A percentile compares a stretch with the other conserved stretches of the same genome.
Evolutionary conservation across 2,888 invertebrate genomes (phyloP).

Genomic region (Tenthredo scrophulariae): DNA sequence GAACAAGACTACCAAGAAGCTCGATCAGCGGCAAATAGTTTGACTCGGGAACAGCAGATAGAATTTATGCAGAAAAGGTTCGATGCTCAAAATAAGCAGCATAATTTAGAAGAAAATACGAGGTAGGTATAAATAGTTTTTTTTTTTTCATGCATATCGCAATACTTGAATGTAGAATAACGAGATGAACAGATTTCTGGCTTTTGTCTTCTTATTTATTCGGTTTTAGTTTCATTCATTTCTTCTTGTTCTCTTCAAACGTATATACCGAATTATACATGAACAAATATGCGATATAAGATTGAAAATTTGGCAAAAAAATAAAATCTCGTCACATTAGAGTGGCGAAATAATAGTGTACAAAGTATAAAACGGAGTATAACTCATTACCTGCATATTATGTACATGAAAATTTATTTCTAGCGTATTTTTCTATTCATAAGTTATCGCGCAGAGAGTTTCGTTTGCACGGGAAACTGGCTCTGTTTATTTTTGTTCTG

Average conservation of each 20-base stretch:
- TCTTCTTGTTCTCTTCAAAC: not conserved
- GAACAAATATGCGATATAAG: not conserved
- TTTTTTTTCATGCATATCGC: not conserved
- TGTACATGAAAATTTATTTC: not conserved
- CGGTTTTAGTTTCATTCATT: not conserved
- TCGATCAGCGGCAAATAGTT: conserved; percentile 79
- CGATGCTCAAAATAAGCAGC: conserved; percentile 2
- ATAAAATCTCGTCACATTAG: not conserved
- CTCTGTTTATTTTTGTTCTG: not conserved
- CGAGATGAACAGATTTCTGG: not conserved
- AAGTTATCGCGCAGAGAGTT: not conserved
- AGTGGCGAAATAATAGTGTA: not conserved
- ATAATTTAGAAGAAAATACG: not conserved
- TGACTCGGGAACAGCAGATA: conserved; percentile 81
- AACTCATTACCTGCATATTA: not conserved
- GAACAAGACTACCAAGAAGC: conserved; percentile 80
- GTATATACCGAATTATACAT: not conserved
- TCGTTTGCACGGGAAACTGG: not conserved
- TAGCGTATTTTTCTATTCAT: not conserved
- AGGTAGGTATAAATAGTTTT: conserved; percentile 11
- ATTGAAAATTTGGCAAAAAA: not conserved
- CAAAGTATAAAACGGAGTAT: not conserved
- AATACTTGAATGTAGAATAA: not conserved
- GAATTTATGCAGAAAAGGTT: conserved; percentile 66
- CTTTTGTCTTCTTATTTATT: not conserved